phyloP scores from a whole-genome alignment of 2,888 invertebrate genomes.

The Drosophila ustulata region DNA sequence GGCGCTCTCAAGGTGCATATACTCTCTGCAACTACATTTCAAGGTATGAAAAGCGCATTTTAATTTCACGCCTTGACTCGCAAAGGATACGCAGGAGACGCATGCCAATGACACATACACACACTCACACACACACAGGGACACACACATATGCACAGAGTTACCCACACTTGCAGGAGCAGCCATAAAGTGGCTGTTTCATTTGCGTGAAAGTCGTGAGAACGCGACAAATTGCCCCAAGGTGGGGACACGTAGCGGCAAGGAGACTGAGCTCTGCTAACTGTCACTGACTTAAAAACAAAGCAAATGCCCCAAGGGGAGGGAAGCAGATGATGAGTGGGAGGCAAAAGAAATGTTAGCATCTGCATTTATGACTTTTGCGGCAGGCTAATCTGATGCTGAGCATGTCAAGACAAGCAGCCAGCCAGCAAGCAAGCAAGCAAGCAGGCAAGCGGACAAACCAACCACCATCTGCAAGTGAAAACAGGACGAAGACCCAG shows the following conservation, averaged over 20 bases:
- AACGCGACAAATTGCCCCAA: conserved; percentile 77
- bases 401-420: conserved; percentile 52
- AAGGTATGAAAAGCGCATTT: conserved; percentile 58
- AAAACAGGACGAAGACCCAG: conserved; percentile 17
- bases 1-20: not conserved
- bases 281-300: conserved; percentile 57
- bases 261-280: conserved; percentile 3
- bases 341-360: conserved; percentile 70
- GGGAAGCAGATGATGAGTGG: not conserved
- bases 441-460: not conserved
- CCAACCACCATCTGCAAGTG: conserved; percentile 15
- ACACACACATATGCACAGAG: conserved; percentile 3
- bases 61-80: conserved; percentile 64
- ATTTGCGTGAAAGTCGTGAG: conserved; percentile 74
- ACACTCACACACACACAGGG: conserved; percentile 1
- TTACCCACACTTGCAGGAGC: conserved; percentile 7
- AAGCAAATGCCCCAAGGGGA: conserved; percentile 67
- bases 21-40: conserved; percentile 3
- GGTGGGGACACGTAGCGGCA: conserved; percentile 20
- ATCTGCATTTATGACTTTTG: conserved; percentile 81
- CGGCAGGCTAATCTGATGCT: conserved; percentile 78
- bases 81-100: conserved; percentile 45
- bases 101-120: conserved; percentile 27
- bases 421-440: not conserved
- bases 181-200: conserved; percentile 73